Evolutionary conservation across 2,888 invertebrate species (phyloP).

Genomic region (Parochlus steinenii): DNA sequence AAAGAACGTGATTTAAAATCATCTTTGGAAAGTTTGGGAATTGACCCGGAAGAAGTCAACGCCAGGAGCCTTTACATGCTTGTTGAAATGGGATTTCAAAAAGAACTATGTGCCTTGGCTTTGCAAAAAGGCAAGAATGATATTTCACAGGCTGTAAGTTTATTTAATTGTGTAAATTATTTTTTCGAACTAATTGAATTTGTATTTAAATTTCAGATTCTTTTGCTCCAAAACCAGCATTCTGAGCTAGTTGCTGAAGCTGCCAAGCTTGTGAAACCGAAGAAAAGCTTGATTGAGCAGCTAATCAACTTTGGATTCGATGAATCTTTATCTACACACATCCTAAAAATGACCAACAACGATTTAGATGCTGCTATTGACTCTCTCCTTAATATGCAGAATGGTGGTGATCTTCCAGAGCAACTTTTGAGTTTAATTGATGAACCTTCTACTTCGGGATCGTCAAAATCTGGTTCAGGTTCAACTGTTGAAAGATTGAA

Average conservation of each 20-base stretch:
- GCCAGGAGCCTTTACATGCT: constrained; percentile 32
- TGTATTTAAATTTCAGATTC: constrained; percentile 15
- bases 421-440: constrained; percentile 17
- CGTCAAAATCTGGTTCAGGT: not conserved
- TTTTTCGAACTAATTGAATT: constrained; percentile 12
- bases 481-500: not conserved
- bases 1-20: constrained; percentile 31
- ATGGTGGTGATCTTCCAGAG: constrained; percentile 25
- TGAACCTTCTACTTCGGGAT: not conserved
- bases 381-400: constrained; percentile 31
- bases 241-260: constrained; percentile 18
- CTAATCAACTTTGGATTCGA: constrained; percentile 42
- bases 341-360: constrained; percentile 37
- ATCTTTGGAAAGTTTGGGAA: constrained; percentile 14
- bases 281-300: constrained; percentile 18
- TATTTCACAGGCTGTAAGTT: constrained; percentile 45
- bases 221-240: constrained; percentile 21
- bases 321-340: constrained; percentile 33
- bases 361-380: constrained; percentile 41
- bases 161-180: constrained; percentile 27
- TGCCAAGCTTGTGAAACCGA: constrained; percentile 14
- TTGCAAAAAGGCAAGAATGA: constrained; percentile 50
- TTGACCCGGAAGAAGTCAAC: constrained; percentile 23
- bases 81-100: constrained; percentile 50
- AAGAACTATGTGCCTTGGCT: constrained; percentile 40